Conservation (phyloP, 2,797 vertebrate genomes). For the Myoxocephalus aenaeus region DNA sequence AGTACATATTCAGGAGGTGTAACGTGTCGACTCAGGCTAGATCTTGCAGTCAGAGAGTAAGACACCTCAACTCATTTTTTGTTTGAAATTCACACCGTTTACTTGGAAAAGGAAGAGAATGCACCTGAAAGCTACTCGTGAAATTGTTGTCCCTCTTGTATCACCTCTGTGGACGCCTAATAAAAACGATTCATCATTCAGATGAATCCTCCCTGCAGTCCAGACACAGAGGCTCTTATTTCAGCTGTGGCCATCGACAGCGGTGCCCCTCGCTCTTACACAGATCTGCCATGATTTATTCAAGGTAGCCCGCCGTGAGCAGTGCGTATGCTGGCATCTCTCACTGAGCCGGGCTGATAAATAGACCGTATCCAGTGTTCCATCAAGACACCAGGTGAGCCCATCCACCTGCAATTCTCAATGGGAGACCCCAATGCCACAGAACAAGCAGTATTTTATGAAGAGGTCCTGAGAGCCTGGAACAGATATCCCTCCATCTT, state of each 20-base stretch:
- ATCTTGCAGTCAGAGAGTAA: not conserved
- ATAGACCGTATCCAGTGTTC: slow-evolving; percentile 52
- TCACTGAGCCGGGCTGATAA: slow-evolving; percentile 64
- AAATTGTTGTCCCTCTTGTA: not conserved
- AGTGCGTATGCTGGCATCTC: slow-evolving; percentile 48
- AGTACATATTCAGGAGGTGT: not conserved
- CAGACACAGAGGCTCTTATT: slow-evolving; percentile 46
- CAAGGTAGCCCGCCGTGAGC: slow-evolving; percentile 56
- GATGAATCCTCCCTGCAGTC: slow-evolving; percentile 16
- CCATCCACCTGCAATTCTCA: slow-evolving; percentile 19
- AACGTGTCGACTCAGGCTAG: not conserved
- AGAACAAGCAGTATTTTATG: no score
- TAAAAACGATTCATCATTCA: slow-evolving; percentile 51
- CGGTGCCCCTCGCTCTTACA: slow-evolving; percentile 21
- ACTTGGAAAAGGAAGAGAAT: not conserved
- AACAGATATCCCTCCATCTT: no score
- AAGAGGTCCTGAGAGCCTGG: no score
- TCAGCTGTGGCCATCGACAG: slow-evolving; percentile 44
- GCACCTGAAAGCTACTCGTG: not conserved
- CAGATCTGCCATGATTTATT: slow-evolving; percentile 67
- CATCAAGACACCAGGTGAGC: slow-evolving; percentile 69
- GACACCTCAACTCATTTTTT: slow-evolving; percentile 3
- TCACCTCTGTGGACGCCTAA: slow-evolving; percentile 10
- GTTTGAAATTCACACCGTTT: not conserved
- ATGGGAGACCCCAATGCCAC: slow-evolving; percentile 44